Evolutionary conservation across 2,888 invertebrate genomes (phyloP).

Genomic region (Coelopa pilipes): DNA sequence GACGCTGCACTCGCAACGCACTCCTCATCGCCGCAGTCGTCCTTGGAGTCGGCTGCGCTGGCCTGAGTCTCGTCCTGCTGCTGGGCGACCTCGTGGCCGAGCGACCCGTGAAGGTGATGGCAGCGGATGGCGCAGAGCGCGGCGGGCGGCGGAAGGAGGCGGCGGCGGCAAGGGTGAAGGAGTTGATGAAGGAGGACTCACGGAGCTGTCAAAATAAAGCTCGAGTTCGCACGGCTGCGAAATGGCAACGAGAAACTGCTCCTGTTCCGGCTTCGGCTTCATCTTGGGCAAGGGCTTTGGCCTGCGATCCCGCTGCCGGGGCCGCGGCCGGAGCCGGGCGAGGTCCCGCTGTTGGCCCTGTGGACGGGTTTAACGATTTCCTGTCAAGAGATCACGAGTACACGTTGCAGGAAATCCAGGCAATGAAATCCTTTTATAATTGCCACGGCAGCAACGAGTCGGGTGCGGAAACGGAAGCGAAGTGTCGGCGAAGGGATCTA

Average conservation of each 20-base stretch:
- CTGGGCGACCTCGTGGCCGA: too few species aligned
- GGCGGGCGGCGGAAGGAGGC: too few species aligned
- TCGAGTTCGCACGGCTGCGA: too few species aligned
- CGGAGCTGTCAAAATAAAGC: constrained; percentile 36
- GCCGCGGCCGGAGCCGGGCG: neutral
- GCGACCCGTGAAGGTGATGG: too few species aligned
- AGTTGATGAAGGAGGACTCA: neutral
- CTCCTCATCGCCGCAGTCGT: too few species aligned
- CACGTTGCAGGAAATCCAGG: constrained; percentile 23
- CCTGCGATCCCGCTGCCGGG: constrained; percentile 30
- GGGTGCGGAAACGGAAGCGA: constrained; percentile 1
- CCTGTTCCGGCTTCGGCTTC: too few species aligned
- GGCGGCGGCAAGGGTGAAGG: neutral
- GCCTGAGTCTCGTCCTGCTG: too few species aligned
- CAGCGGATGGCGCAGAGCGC: too few species aligned
- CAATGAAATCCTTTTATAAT: constrained; percentile 30
- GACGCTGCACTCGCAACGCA: neutral
- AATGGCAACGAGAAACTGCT: too few species aligned
- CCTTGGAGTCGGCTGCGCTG: too few species aligned
- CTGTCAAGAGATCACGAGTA: constrained; percentile 25
- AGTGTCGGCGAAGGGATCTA: too few species aligned
- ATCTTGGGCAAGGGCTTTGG: constrained; percentile 3
- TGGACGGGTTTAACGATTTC: constrained; percentile 31
- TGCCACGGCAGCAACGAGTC: constrained; percentile 3
- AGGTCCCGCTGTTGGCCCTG: neutral